Evolutionary conservation across 2,797 vertebrate species (phyloP).

Genomic region (Nannoperca obscura): DNA sequence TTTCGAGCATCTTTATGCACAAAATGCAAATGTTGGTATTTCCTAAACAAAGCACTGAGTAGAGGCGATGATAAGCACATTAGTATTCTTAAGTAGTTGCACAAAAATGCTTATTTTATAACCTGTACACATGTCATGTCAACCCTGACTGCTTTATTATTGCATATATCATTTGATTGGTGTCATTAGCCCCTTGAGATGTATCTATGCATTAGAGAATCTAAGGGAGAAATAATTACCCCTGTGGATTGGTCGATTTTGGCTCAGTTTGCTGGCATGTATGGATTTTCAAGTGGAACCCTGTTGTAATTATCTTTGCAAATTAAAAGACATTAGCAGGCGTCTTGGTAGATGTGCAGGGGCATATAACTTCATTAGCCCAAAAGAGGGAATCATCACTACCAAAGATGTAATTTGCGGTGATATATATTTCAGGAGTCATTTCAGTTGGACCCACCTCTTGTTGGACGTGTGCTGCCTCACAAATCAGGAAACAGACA

Average conservation of each 20-base stretch:
- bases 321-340: constrained; percentile 83
- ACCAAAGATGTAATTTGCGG: constrained; percentile 74
- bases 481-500: constrained; percentile 38
- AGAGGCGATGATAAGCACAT: constrained; percentile 31
- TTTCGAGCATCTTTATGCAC: constrained; percentile 49
- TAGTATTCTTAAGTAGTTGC: constrained; percentile 55
- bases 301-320: constrained; percentile 84
- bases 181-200: constrained; percentile 62
- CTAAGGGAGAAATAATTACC: constrained; percentile 66
- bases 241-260: constrained; percentile 71
- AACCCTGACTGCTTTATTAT: constrained; percentile 60
- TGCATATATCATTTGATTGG: constrained; percentile 57
- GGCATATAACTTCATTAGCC: constrained; percentile 80
- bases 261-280: constrained; percentile 69
- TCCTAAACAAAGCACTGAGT: constrained; percentile 45
- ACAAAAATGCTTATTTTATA: constrained; percentile 59
- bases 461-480: constrained; percentile 60
- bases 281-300: constrained; percentile 79
- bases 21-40: constrained; percentile 72
- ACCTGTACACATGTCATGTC: constrained; percentile 55
- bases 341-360: constrained; percentile 72
- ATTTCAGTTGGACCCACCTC: constrained; percentile 59
- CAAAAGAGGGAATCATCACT: constrained; percentile 76
- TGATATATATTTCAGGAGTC: constrained; percentile 75
- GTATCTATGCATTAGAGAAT: constrained; percentile 53